Evolutionary conservation across 2,888 invertebrate genomes (phyloP), one percentile per base, ranked within the genome.

Genomic region (Pyralis farinalis): DNA sequence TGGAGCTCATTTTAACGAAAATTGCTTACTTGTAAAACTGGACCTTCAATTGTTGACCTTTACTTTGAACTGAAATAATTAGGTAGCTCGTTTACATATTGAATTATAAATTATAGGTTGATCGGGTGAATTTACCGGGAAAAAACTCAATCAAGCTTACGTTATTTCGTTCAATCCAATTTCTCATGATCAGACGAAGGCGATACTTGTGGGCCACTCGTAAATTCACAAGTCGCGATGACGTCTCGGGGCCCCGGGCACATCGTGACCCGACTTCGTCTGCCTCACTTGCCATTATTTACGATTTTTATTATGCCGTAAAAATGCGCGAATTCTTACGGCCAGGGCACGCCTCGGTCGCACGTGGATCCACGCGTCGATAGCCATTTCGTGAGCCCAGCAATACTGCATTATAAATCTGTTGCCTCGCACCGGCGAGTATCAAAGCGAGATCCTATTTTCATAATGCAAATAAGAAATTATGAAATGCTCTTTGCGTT

Each of bases 291-390:
- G 71, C 73, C 66, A 71, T 81, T 83, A 84, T 83, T 82, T 82
- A 82, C 76, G 76, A 82, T 84, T 85, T 86, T 85, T 86, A 82
- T 81, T 78, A 75, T 71, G 70, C 71, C 67, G 77, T 79, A 83
- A 86, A 86, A 86, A 83, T 76, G 76, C 75, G 83, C 78, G 74
- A 85, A 82, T 78, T 71, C 72, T 82, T 80, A 74, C 67, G 51
- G 59, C 48, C 63, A 62, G 64, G 69, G 67, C 76, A 75, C 74
- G 78, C 77, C 73, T 68, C 59, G 58, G 73, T 77, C 77, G 78
- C 76, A 71, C 76, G 71, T 75, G 80, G 83, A 84, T 84, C 71
- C 83, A 82, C 82, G 84, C 78, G 68, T 76, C 71, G 84, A 85
- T 84, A 84, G 72, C 65, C 58, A 56, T 68, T 61, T 77, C 79